These are phyloP conservation scores for Pharmacophagus antenor DNA, from an alignment of 2,888 invertebrate genomes.

Conservation along the genomic window DNA sequence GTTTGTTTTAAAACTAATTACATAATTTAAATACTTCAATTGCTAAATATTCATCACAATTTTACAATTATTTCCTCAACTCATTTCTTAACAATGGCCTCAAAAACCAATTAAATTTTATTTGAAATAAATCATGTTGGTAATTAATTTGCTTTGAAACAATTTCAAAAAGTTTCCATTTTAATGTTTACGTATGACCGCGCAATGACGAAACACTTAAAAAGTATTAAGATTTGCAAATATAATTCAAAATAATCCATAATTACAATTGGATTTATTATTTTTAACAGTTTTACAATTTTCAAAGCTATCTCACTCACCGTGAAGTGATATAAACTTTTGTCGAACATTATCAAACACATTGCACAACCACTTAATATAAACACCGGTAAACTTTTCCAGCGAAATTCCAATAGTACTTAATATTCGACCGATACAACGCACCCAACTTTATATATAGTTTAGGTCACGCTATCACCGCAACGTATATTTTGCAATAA, in stretches of 20 bases:
- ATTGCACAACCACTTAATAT: slow-evolving; percentile 57
- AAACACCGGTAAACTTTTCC: slow-evolving; percentile 40
- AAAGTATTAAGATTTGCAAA: too few relatives aligned
- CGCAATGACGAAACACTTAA: too few relatives aligned
- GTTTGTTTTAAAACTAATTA: too few relatives aligned
- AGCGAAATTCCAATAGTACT: slow-evolving; percentile 38
- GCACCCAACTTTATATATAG: slow-evolving; percentile 36
- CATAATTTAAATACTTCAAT: too few relatives aligned
- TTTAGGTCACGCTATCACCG: slow-evolving; percentile 50
- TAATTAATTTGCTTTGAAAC: neutral
- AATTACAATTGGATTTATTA: neutral
- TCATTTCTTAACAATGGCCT: too few relatives aligned
- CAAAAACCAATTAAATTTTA: too few relatives aligned
- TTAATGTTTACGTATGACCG: neutral
- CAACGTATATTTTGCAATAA: slow-evolving; percentile 46
- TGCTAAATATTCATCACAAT: too few relatives aligned
- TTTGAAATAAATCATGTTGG: neutral
- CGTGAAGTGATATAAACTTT: slow-evolving; percentile 59
- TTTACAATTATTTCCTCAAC: too few relatives aligned
- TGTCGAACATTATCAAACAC: slow-evolving; percentile 58
- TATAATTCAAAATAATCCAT: neutral
- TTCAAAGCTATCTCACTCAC: slow-evolving; percentile 48
- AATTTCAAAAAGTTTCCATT: neutral
- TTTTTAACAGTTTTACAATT: neutral
- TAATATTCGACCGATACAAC: slow-evolving; percentile 36